Percentiles rank a stretch among this genome's conserved stretches.
Conservation (phyloP, 2,113 vertebrate species). For the Chlorodrepanis virens region DNA sequence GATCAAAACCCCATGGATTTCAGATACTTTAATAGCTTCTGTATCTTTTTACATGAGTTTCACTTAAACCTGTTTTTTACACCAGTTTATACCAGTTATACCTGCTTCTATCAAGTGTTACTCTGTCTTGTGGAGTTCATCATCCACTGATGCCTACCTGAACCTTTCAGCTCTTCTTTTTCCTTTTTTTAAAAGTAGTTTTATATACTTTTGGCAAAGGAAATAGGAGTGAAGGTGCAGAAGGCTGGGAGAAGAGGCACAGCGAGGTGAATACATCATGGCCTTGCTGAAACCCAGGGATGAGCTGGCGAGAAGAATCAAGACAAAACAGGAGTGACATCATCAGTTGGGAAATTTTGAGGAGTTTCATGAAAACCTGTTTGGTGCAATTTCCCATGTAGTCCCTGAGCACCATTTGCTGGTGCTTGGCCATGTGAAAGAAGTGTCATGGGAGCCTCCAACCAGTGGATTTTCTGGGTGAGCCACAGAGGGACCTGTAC, state of each 20-base stretch:
- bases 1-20: neutral
- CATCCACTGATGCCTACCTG: neutral
- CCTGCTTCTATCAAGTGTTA: neutral
- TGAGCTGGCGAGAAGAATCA: neutral
- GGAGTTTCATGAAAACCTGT: neutral
- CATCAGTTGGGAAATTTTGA: neutral
- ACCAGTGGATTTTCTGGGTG: neutral
- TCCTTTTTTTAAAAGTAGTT: no score
- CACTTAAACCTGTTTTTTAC: neutral
- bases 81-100: neutral
- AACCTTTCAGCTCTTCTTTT: neutral
- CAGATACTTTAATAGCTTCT: neutral
- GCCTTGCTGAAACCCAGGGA: neutral
- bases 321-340: neutral
- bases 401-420: neutral
- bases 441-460: neutral
- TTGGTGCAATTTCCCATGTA: fast-evolving
- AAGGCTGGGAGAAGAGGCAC: neutral
- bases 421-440: neutral
- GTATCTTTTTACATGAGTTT: neutral
- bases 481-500: neutral
- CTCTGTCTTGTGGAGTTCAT: neutral
- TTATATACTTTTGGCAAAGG: neutral
- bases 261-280: neutral
- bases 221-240: neutral